Conservation (phyloP, 2,797 vertebrate genomes). For the Megaceryle alcyon region DNA sequence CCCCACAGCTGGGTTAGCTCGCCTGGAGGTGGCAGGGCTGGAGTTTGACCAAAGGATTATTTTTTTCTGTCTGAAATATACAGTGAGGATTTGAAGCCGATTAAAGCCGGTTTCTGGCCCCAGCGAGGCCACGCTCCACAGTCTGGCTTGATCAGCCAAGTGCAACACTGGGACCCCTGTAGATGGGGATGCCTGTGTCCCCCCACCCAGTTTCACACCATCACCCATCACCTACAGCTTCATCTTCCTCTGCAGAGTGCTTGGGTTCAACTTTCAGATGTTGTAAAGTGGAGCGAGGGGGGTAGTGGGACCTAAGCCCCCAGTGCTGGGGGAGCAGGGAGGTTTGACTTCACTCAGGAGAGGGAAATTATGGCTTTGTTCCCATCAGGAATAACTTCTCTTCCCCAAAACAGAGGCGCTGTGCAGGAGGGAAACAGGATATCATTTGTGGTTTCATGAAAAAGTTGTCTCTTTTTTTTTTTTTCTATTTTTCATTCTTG, state of each 20-base stretch:
- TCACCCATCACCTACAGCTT: not conserved
- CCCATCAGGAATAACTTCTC: not conserved
- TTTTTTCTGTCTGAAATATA: not conserved
- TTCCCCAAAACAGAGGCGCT: not conserved
- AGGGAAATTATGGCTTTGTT: not conserved
- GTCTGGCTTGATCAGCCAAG: not conserved
- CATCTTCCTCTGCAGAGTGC: not conserved
- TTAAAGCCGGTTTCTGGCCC: not conserved
- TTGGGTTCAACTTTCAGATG: not conserved
- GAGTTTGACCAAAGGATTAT: not conserved
- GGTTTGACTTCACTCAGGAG: not conserved
- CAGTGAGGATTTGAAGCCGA: not conserved
- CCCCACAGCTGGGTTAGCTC: not conserved
- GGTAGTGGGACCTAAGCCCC: not conserved
- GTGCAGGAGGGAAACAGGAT: constrained; percentile 43
- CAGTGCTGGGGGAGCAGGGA: not conserved
- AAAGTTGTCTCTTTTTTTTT: not conserved
- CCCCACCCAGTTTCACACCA: accelerated
- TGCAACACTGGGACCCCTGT: accelerated
- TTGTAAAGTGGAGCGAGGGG: accelerated
- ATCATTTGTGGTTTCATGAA: constrained; percentile 22
- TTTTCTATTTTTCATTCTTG: not conserved
- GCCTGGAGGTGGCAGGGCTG: not conserved
- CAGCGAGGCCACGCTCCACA: accelerated
- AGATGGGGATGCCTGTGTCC: not conserved